Percentiles rank a stretch among this genome's conserved stretches.
phyloP scores from a whole-genome alignment of 1,140 invertebrate genomes.

The Drosophila melanogaster region Release_6_plus_ISO1_MT NT_033779.5:4682501-4683000 shows the following conservation, averaged over 20 bases:
- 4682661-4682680: too few species aligned
- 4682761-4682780: not conserved
- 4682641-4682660: too few species aligned
- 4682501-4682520: too few species aligned
- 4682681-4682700: too few species aligned
- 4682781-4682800: not conserved
- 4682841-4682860: too few species aligned
- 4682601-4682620: too few species aligned
- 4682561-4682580: too few species aligned
- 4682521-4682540: too few species aligned
- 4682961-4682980: not conserved
- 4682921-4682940: not conserved
- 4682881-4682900: not conserved
- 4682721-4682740: not conserved
- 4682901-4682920: slow-evolving; percentile 4
- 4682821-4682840: not conserved
- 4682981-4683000: not conserved
- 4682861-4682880: not conserved
- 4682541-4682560: too few species aligned
- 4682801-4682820: not conserved
- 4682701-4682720: not conserved
- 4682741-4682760: not conserved
- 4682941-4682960: not conserved
- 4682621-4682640: too few species aligned
- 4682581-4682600: too few species aligned